Base-by-base conservation (phyloP, 2,797 vertebrate genomes). In the Pseudotriccus pelzelni region DNA sequence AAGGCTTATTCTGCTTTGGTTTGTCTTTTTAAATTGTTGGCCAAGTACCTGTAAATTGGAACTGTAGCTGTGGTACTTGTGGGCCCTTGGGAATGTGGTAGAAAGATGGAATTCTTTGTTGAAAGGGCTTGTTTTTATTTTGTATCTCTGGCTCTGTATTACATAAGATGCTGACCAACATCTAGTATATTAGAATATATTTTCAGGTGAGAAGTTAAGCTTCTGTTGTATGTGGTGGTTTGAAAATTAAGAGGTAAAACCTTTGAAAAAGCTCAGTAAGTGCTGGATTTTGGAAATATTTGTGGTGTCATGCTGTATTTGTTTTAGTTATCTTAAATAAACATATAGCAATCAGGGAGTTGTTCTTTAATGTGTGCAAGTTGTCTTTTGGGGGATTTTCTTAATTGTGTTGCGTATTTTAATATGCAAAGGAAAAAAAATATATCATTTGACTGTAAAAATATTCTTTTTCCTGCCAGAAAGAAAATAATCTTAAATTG, bases 371-470 rank as follows among this genome's bases (percentile, higher is more conserved):
- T 64, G 25, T 81, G 63, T 87, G 18, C 43, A 74, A 25, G 27
- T 47, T 80, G 49, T 81, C 59, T 82, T 90, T 56, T 30, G 43
- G 24, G 21, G 43, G 23, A 46, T 60, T 81, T 94, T 89, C 7
- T 50, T 88, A 50, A 80, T 88, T 56, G 14, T 36, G 15, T 58
- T 76, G 36, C 27, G 55, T 76, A 72, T 79, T 90, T 69, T 68
- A 58, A 59, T 62, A 68, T 66, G 84, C 90, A 64, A 46, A 94
- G 50, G 1, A 86, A 46, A 67, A 60, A 79, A 70, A 50, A 10
- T 28, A 73, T 94, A 36, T 43, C 21, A 28, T 80, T 93, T 91
- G n/a, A 32, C 53, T 79, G 84, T 79, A 75, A 95, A 93, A 47
- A 64, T n/a, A 49, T 3, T 79, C 4, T 81, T 91, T 94, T 78